A percentile compares a stretch with the other conserved stretches of the same genome.
Conservation (phyloP, 2,888 invertebrate genomes). For the Julus scandinavius region DNA sequence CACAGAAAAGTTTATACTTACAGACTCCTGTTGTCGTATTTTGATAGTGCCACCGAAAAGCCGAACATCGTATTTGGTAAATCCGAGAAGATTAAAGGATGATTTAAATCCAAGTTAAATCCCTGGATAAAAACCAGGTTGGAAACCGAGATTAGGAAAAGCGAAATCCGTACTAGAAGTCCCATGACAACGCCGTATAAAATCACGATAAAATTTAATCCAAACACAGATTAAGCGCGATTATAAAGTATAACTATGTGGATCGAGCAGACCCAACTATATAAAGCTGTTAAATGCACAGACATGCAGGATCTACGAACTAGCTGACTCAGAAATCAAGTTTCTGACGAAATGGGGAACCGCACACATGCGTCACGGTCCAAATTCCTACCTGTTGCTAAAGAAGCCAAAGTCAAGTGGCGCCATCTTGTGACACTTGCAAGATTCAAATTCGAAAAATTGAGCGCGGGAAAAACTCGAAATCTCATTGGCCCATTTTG, state of each 20-base stretch:
- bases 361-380: neutral
- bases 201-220: neutral
- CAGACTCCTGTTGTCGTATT: neutral
- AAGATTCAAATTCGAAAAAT: neutral
- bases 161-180: neutral
- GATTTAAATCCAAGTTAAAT: conserved; percentile 16
- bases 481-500: no score
- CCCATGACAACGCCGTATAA: neutral
- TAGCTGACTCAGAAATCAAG: conserved; percentile 6
- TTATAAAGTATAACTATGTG: neutral
- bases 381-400: conserved; percentile 27
- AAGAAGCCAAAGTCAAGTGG: neutral
- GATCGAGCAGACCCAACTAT: neutral
- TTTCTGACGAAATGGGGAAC: conserved; percentile 10
- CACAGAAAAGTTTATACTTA: neutral
- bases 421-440: neutral
- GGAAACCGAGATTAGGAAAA: neutral
- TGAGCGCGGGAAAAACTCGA: neutral
- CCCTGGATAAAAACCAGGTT: neutral
- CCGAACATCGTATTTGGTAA: neutral
- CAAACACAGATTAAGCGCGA: neutral
- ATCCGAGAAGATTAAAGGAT: conserved; percentile 23
- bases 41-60: neutral
- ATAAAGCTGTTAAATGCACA: neutral
- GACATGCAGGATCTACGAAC: neutral